Conservation (phyloP, 2,797 vertebrate species). For the Melanotaenia nigrans region DNA sequence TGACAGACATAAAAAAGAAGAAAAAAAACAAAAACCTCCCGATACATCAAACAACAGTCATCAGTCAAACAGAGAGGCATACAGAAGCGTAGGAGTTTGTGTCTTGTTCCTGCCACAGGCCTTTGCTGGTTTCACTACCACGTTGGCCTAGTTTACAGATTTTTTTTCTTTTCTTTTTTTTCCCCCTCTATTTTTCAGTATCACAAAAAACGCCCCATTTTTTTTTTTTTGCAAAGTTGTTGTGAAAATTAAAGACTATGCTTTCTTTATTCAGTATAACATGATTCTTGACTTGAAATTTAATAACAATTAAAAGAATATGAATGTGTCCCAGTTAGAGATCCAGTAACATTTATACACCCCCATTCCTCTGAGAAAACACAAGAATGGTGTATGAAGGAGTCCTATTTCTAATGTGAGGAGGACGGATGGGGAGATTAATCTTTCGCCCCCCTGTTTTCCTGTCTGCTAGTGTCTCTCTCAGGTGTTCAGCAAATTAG, state of each 20-base stretch:
- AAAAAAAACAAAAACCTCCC: conserved; percentile 22
- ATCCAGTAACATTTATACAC: conserved; percentile 22
- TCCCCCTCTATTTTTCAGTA: conserved; percentile 33
- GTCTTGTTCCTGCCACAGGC: conserved; percentile 60
- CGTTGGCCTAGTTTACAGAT: conserved; percentile 58
- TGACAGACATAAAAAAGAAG: conserved; percentile 56
- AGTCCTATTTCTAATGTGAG: conserved; percentile 25
- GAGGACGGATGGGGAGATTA: conserved; percentile 24
- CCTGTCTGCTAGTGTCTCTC: conserved; percentile 41
- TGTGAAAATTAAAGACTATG: conserved; percentile 18
- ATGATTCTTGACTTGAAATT: conserved; percentile 9
- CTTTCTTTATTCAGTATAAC: conserved; percentile 24
- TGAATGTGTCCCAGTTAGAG: conserved; percentile 45
- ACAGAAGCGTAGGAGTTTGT: conserved; percentile 62
- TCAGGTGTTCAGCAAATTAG: conserved; percentile 77
- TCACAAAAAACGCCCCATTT: conserved; percentile 21
- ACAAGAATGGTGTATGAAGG: conserved; percentile 53
- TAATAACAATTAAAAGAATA: conserved; percentile 16
- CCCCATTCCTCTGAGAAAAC: conserved; percentile 29
- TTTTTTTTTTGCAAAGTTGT: conserved; percentile 4
- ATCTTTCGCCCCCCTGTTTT: conserved; percentile 22
- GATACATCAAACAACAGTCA: conserved; percentile 60
- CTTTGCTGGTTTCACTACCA: conserved; percentile 44
- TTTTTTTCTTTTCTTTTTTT: conserved; percentile 15
- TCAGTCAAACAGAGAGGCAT: conserved; percentile 50